Percentiles rank a stretch among this genome's conserved stretches.
These are phyloP conservation scores for Crambe crambe DNA, from an alignment of 37 sponge, comb jelly and placozoan genomes.

Conservation along the genomic window DNA sequence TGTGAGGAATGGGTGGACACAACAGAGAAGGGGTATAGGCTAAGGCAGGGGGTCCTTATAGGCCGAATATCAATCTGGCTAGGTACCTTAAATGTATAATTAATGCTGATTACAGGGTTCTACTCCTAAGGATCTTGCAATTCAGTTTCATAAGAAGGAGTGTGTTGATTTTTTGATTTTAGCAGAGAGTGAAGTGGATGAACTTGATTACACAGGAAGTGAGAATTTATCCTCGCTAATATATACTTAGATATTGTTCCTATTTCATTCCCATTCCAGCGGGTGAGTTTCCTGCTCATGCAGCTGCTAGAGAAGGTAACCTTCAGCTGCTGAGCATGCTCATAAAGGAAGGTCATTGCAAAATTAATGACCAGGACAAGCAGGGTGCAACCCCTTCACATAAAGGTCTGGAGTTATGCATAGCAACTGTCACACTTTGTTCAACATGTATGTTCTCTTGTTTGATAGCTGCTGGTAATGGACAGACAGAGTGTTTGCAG, in stretches of 20 bases:
- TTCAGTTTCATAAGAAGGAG: slow-evolving; percentile 63
- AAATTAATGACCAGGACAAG: slow-evolving; percentile 63
- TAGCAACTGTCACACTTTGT: not conserved
- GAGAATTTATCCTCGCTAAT: no score
- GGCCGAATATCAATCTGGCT: not conserved
- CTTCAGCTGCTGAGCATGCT: slow-evolving; percentile 61
- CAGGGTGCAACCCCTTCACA: slow-evolving; percentile 74
- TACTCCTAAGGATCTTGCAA: slow-evolving; percentile 62
- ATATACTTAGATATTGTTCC: not conserved
- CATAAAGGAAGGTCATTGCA: slow-evolving; percentile 51
- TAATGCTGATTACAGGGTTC: slow-evolving; percentile 47
- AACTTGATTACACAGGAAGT: not conserved
- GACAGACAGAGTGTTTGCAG: slow-evolving; percentile 66
- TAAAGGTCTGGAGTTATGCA: slow-evolving; percentile 50
- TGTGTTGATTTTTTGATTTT: slow-evolving; percentile 59
- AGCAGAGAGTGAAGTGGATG: slow-evolving; percentile 23
- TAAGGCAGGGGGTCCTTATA: not conserved
- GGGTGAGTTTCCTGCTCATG: slow-evolving; percentile 65
- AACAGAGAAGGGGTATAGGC: not conserved
- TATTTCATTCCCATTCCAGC: not conserved
- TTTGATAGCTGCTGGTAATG: slow-evolving; percentile 75
- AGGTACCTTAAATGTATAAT: not conserved
- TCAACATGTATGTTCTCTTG: not conserved
- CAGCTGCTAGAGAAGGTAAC: slow-evolving; percentile 69
- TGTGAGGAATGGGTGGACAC: slow-evolving; percentile 25